A percentile compares a stretch with the other conserved stretches of the same genome.
Evolutionary conservation across 2,888 invertebrate genomes (phyloP).

Genomic region (Pyrrhosoma nymphula): DNA sequence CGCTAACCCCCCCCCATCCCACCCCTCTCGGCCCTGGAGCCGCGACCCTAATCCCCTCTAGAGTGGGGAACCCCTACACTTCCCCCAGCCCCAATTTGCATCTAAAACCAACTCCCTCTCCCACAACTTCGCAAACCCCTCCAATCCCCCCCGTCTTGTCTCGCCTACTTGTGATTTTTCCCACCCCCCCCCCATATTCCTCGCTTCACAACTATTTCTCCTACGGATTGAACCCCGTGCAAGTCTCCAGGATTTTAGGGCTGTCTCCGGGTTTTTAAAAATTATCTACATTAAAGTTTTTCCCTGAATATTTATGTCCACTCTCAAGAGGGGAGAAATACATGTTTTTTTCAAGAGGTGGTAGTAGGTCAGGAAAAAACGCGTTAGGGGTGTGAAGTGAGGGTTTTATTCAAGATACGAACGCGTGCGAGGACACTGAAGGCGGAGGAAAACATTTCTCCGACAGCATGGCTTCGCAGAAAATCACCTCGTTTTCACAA

Average conservation of each 20-base stretch:
- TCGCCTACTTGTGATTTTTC: neutral
- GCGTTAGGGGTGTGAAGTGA: neutral
- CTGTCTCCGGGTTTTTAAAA: neutral
- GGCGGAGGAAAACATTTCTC: neutral
- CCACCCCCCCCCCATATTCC: neutral
- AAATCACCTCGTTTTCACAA: no score
- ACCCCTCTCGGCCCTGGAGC: neutral
- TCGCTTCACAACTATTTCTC: neutral
- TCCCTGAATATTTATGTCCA: neutral
- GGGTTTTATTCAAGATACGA: neutral
- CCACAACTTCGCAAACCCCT: neutral
- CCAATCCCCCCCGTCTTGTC: neutral
- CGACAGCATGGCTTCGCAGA: no score
- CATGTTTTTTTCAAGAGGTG: neutral
- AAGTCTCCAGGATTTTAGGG: neutral
- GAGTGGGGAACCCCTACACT: neutral
- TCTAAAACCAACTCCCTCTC: neutral
- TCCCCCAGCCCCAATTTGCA: neutral
- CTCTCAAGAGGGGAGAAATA: neutral
- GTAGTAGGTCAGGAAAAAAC: conserved; percentile 1
- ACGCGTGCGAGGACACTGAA: neutral
- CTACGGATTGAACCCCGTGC: neutral
- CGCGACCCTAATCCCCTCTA: neutral
- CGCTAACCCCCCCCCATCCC: neutral
- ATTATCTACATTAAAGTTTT: neutral